Evolutionary conservation across 2,113 vertebrate genomes (phyloP), one percentile per base, ranked within the genome.

Genomic region (Galbula dea): DNA sequence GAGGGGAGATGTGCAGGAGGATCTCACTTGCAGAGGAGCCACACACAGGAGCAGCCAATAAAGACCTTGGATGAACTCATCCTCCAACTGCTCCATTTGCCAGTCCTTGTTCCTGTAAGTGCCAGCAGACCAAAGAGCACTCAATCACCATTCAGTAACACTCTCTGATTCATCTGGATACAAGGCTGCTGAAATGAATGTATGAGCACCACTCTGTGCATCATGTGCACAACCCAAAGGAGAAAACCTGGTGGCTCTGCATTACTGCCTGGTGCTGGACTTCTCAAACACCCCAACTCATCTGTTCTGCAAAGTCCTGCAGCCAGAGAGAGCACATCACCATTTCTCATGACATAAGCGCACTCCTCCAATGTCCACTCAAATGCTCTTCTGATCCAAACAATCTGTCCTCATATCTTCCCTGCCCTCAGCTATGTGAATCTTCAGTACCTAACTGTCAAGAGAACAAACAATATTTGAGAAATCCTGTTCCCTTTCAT

Each of bases 81-180:
- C 43, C 30, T 43, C 41, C 41, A 24, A 20, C 12, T 30, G 45
- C 32, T 81, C 18, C 6, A 0, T 74, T 45, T 59, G 34, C 54
- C 66, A 30, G 36, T 10, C 75, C 21, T 52, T 57, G 57, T 8
- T 85, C 20, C 51, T 39, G 30, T 29, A 48, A 72, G 23, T n/a
- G 58, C 58, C 67, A 45, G 41, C 65, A 41, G n/a, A 59, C 45
- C 34, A 26, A 32, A 36, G 24, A 51, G 29, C 17, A 8, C 26
- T 46, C 7, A 0, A 20, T 30, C 20, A 9, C 69, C 17, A 1
- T 21, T 48, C 26, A 12, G 58, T 30, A 37, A 43, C 0, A 4
- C 11, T 22, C 30, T 18, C 27, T 8, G 5, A 37, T 48, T n/a
- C 17, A 7, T 13, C 17, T n/a, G 65, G 39, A 14, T 11, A 27